Percentiles rank a stretch among this genome's conserved stretches.
These are phyloP conservation scores for Protobothrops mucrosquamatus DNA, from an alignment of 2,113 vertebrate genomes.

Conservation along the genomic window DNA sequence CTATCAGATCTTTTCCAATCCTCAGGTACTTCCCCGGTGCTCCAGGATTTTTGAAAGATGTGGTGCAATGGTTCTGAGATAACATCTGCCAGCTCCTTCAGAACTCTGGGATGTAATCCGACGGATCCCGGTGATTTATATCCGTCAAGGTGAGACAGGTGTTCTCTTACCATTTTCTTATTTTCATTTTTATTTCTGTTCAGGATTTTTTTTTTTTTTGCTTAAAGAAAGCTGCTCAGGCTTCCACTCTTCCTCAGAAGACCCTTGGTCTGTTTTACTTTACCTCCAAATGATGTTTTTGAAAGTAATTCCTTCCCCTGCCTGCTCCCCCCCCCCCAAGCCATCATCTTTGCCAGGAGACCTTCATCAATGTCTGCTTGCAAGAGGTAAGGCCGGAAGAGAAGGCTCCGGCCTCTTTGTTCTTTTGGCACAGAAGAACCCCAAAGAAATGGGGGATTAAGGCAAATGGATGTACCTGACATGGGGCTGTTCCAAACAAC, in stretches of 20 bases:
- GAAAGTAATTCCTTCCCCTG: background rate
- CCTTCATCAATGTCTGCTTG: slow-evolving; percentile 12
- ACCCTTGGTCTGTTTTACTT: background rate
- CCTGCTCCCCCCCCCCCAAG: background rate
- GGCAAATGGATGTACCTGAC: background rate
- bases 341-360: background rate
- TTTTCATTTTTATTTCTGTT: too few relatives aligned
- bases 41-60: too few relatives aligned
- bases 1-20: too few relatives aligned
- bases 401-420: background rate
- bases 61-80: too few relatives aligned
- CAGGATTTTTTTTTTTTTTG: too few relatives aligned
- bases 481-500: background rate
- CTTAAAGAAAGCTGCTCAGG: background rate
- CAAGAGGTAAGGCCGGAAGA: background rate
- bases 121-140: too few relatives aligned
- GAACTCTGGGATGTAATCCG: too few relatives aligned
- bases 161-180: too few relatives aligned
- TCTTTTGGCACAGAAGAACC: background rate
- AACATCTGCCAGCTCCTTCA: too few relatives aligned
- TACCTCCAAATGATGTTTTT: background rate
- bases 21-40: too few relatives aligned
- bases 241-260: background rate
- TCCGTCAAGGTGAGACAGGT: too few relatives aligned
- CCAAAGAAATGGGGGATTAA: background rate